A percentile compares a stretch with the other conserved stretches of the same genome.
These are phyloP conservation scores for Teleogryllus occipitalis DNA, from an alignment of 1,140 invertebrate species.

Conservation along the genomic window DNA sequence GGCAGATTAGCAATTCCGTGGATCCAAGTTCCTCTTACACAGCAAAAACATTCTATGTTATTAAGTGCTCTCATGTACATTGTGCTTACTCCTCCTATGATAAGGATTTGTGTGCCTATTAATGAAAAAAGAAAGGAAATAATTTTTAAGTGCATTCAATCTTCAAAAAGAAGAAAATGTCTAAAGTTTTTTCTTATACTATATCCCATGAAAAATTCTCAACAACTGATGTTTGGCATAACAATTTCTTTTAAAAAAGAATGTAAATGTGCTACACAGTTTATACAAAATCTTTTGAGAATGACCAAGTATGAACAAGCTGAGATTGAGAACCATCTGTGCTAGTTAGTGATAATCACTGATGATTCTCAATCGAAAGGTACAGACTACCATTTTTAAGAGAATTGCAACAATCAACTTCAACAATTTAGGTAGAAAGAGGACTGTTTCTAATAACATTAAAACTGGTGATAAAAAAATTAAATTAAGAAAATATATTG, in stretches of 20 bases:
- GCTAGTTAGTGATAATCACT: background rate
- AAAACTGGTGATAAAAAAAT: no score
- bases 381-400: no score
- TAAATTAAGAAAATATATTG: no score
- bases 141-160: background rate
- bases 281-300: background rate
- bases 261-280: background rate
- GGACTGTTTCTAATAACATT: no score
- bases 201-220: background rate
- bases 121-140: background rate
- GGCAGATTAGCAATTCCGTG: slow-evolving; percentile 45
- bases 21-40: slow-evolving; percentile 46
- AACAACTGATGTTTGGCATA: background rate
- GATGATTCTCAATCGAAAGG: no score
- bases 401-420: no score
- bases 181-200: background rate
- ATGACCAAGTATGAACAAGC: background rate
- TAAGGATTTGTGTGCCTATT: slow-evolving; percentile 41
- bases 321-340: background rate
- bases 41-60: slow-evolving; percentile 51
- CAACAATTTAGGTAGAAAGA: no score
- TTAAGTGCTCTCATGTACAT: slow-evolving; percentile 48
- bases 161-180: background rate
- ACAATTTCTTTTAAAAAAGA: background rate
- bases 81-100: slow-evolving; percentile 52